Conservation (phyloP, 2,113 vertebrate species). For the Australoheros scitulus region DNA sequence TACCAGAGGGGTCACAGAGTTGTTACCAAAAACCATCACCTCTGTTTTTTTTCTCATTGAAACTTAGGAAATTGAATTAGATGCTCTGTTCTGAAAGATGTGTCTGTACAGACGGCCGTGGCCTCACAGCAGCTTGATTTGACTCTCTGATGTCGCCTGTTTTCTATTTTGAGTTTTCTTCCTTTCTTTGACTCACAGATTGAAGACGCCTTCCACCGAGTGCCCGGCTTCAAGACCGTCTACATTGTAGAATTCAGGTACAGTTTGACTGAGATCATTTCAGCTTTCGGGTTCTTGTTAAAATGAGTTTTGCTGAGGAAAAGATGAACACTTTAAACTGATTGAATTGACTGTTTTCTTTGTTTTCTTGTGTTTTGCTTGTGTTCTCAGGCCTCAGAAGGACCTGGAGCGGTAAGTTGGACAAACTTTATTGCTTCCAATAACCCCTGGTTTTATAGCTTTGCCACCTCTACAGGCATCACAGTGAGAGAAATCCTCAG, state of each 20-base stretch:
- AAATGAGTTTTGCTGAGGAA: neutral
- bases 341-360: slow-evolving; percentile 34
- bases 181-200: slow-evolving; percentile 74
- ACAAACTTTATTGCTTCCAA: neutral
- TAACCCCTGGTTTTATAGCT: neutral
- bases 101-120: too few relatives aligned
- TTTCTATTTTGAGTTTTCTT: neutral
- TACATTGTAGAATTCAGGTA: slow-evolving; percentile 88
- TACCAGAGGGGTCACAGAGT: too few relatives aligned
- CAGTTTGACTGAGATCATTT: neutral
- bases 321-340: neutral
- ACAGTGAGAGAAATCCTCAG: neutral
- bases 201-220: slow-evolving; percentile 82
- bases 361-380: slow-evolving; percentile 2
- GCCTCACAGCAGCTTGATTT: neutral
- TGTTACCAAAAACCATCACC: too few relatives aligned
- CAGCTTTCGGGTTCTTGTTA: neutral
- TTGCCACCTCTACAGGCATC: neutral
- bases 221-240: slow-evolving; percentile 89
- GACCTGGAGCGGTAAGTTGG: slow-evolving; percentile 81
- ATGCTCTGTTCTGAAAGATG: too few relatives aligned
- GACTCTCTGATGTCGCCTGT: neutral
- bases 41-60: too few relatives aligned
- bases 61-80: too few relatives aligned
- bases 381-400: slow-evolving; percentile 78